Base-by-base conservation (phyloP, 2,888 invertebrate genomes). In the Cataglyphis livida region DNA sequence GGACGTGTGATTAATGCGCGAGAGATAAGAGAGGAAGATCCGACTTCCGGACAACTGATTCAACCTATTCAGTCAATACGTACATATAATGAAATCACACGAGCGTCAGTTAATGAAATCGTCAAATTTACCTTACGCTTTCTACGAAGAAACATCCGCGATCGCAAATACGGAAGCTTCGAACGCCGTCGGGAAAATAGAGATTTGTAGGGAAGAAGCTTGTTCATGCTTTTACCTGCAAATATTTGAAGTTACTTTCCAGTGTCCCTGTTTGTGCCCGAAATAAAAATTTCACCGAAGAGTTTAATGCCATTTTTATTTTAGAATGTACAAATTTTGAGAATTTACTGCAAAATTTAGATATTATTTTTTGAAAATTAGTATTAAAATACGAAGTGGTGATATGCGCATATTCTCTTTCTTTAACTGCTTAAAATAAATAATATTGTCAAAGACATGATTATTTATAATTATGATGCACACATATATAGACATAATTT, bases 31-130 rank as follows among this genome's bases (percentile, higher is more conserved):
- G 83, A 70, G 66, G 18, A 38, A 74, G 74, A 18, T 62, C 64
- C 74, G 73, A 84, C 84, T 90, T 88, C 88, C 88, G 90, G 85
- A 62, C 87, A 70, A 70, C 64, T 76, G 84, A 82, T 74, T 70
- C 86, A 79, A 66, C 35, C 66, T 51, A 81, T 54, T 61, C 84
- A 73, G 74, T 62, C 84, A 85, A 89, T 85, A 75, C 81, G 81
- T 79, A 75, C 81, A 78, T 79, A 88, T 88, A 89, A 89, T 89
- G 85, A 89, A 89, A 86, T 89, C 83, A 89, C 86, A 78, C 84
- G 75, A 84, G 84, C 83, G 74, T 66, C 81, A 61, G 75, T 81
- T 89, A 89, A 89, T 89, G 88, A 88, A 89, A 89, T 89, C 86
- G 83, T 89, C 89, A 88, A 89, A 88, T 86, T 89, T 71, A 64